A percentile compares a stretch with the other conserved stretches of the same genome.
Conservation (phyloP, 2,797 vertebrate species). For the Thamnophis elegans region DNA sequence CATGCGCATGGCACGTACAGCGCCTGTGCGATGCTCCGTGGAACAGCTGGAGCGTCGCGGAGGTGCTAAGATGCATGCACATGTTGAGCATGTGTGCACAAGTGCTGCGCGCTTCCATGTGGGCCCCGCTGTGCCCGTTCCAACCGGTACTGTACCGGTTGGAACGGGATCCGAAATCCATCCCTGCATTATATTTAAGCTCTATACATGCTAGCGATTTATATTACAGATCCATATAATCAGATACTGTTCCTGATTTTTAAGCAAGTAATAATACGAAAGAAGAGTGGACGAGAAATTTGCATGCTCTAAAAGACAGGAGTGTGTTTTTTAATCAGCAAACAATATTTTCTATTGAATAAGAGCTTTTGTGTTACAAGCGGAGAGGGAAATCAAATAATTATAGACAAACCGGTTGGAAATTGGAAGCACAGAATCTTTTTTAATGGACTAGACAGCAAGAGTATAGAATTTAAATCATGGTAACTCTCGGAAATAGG, state of each 20-base stretch:
- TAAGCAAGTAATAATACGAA: neutral
- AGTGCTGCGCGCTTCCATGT: too few species aligned
- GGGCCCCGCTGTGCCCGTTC: too few species aligned
- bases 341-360: neutral
- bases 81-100: too few species aligned
- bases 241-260: neutral
- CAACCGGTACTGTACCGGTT: too few species aligned
- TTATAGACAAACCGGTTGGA: neutral
- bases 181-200: neutral
- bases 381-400: neutral
- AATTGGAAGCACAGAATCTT: neutral
- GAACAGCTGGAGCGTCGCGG: too few species aligned
- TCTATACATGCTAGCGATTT: neutral
- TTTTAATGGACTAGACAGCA: neutral
- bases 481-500: neutral
- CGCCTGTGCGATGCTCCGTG: too few species aligned
- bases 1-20: too few species aligned
- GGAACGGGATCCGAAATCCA: too few species aligned
- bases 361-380: neutral
- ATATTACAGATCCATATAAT: neutral
- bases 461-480: neutral
- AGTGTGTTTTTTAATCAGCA: neutral
- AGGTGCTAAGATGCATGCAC: too few species aligned
- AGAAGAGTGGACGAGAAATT: neutral
- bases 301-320: neutral